Evolutionary conservation across 2,888 invertebrate genomes (phyloP), one percentile per base, ranked within the genome.

Genomic region (Caenorhabditis sp.): DNA sequence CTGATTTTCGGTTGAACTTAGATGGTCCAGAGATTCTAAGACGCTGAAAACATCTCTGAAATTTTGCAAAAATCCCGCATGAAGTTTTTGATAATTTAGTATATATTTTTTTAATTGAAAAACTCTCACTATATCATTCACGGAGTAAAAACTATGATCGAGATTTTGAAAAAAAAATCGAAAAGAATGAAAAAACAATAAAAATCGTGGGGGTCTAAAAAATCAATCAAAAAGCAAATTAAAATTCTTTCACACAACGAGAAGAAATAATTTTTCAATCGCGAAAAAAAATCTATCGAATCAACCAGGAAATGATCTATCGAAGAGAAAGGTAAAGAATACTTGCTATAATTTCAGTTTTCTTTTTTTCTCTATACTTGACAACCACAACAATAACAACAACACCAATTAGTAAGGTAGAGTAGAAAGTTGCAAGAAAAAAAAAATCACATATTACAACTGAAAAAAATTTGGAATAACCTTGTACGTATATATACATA

Each of bases 401-500:
- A 43, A 10, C 12, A 10, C 43, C 43, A 43, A 43, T 43, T 43
- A 10, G 14, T 43, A 43, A 43, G 17, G 17, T 17, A 43, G 17
- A 43, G 43, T 43, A 10, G 43, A 43, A 43, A 43, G 43, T 43
- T 43, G 43, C 43, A 43, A 43, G 17, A 43, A 43, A 43, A 43
- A n/a, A 43, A 43, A 43, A 17, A 43, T 17, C 12, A 43, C 12
- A 43, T 43, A 10, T 43, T 43, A 43, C 43, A 43, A 36, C 36
- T 8, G 36, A 36, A 43, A 43, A 43, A 43, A 17, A 17, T 12
- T 12, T 17, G 10, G 43, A 43, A 43, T 43, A 43, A 43, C 43
- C 43, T 43, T 43, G 43, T 17, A 43, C 6, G 3, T 17, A 43
- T 43, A 43, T 43, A 17, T 43, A 43, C 14, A 71, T 72, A 72